phyloP scores from a whole-genome alignment of 2,888 invertebrate species.

The Eupithecia subfuscata region DNA sequence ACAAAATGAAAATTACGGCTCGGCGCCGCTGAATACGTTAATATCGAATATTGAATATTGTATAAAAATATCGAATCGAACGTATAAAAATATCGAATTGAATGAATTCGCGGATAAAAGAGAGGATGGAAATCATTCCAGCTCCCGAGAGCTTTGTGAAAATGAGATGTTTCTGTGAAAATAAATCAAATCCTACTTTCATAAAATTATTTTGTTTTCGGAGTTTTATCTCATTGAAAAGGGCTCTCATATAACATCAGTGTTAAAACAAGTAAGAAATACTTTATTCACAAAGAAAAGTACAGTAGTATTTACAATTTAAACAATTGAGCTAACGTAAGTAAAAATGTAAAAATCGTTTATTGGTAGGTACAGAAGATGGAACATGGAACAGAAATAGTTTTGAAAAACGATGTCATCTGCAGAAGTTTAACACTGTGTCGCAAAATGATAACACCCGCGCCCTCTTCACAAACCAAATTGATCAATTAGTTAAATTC shows the following conservation, averaged over 20 bases:
- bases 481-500: too few relatives aligned
- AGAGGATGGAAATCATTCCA: constrained; percentile 69
- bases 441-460: too few relatives aligned
- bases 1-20: constrained; percentile 83
- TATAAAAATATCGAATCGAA: constrained; percentile 76
- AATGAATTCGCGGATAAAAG: constrained; percentile 73
- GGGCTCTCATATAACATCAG: neutral
- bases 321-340: too few relatives aligned
- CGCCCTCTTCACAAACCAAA: too few relatives aligned
- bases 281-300: too few relatives aligned
- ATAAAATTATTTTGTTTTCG: neutral
- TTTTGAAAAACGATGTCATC: too few relatives aligned
- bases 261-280: too few relatives aligned
- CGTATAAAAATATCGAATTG: constrained; percentile 68
- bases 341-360: too few relatives aligned
- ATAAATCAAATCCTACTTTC: neutral
- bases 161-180: constrained; percentile 59
- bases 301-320: too few relatives aligned
- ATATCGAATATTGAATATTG: constrained; percentile 84
- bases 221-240: neutral
- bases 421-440: too few relatives aligned
- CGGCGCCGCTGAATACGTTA: constrained; percentile 82
- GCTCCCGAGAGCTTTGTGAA: constrained; percentile 67
- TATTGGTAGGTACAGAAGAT: too few relatives aligned
- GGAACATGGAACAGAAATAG: too few relatives aligned